Evolutionary conservation across 2,113 vertebrate genomes (phyloP).

Genomic region (Pteruthius melanotis): DNA sequence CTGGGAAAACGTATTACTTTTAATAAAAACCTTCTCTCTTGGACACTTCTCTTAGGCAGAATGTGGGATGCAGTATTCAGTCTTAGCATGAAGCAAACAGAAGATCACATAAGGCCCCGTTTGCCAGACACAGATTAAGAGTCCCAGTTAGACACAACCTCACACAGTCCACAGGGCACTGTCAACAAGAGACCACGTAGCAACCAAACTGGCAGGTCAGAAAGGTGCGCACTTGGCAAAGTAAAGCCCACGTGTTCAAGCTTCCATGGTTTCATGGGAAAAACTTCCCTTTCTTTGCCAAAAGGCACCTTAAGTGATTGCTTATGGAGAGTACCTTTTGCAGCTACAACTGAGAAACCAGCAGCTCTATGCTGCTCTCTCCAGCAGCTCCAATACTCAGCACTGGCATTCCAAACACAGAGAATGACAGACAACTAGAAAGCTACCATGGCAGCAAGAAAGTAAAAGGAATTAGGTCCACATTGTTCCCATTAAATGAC

Average conservation of each 20-base stretch:
- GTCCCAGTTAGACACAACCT: background rate
- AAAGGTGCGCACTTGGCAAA: background rate
- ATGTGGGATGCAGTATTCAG: background rate
- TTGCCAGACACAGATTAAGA: background rate
- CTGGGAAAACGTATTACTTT: background rate
- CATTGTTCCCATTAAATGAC: background rate
- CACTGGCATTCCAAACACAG: background rate
- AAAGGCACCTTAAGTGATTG: background rate
- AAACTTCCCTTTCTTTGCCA: background rate
- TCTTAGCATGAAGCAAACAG: background rate
- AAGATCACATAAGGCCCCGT: background rate
- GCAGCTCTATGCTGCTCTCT: background rate
- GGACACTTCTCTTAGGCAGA: background rate
- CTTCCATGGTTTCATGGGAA: background rate
- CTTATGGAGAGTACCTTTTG: background rate
- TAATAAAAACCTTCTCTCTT: background rate
- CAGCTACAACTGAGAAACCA: background rate
- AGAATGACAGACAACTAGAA: background rate
- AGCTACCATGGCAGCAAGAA: background rate
- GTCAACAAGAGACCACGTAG: rapidly evolving
- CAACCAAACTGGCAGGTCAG: background rate
- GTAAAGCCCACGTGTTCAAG: rapidly evolving
- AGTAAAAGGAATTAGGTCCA: background rate
- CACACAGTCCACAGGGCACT: background rate
- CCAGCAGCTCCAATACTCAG: background rate